phyloP scores from a whole-genome alignment of 2,888 invertebrate genomes.

The Gortyna flavago region DNA sequence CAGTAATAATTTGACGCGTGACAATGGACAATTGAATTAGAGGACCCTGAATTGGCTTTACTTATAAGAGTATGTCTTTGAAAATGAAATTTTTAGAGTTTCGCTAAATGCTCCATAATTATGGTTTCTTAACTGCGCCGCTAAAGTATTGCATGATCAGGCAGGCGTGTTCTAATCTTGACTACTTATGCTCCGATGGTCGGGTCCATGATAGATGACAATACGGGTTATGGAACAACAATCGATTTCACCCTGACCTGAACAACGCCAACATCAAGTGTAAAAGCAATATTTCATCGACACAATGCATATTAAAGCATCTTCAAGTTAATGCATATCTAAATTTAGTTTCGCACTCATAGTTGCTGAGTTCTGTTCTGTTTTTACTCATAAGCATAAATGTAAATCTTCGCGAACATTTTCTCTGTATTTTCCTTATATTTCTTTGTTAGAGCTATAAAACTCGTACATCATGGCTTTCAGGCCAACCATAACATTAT shows the following conservation, averaged over 20 bases:
- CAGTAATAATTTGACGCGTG: slow-evolving; percentile 49
- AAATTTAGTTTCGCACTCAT: slow-evolving; percentile 34
- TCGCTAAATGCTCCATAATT: slow-evolving; percentile 21
- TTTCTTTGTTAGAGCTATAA: slow-evolving; percentile 60
- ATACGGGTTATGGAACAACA: slow-evolving; percentile 44
- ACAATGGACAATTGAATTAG: slow-evolving; percentile 61
- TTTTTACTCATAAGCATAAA: slow-evolving; percentile 39
- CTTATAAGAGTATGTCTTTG: slow-evolving; percentile 22
- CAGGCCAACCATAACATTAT: slow-evolving; percentile 40
- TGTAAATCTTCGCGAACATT: slow-evolving; percentile 37
- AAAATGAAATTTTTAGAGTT: slow-evolving; percentile 3
- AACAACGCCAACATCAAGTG: slow-evolving; percentile 1
- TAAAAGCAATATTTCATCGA: slow-evolving; percentile 28
- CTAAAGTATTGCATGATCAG: slow-evolving; percentile 10
- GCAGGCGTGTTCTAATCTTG: slow-evolving; percentile 22
- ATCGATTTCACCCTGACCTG: slow-evolving; percentile 41
- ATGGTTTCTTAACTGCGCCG: slow-evolving; percentile 2
- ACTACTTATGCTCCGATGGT: slow-evolving; percentile 10
- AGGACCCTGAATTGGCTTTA: slow-evolving; percentile 23
- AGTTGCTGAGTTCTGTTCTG: slow-evolving; percentile 27
- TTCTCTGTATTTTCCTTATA: slow-evolving; percentile 56
- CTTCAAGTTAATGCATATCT: slow-evolving; percentile 30
- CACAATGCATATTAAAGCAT: slow-evolving; percentile 39
- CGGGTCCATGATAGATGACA: slow-evolving; percentile 22
- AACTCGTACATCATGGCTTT: slow-evolving; percentile 51